Base-by-base conservation (phyloP, 2,113 vertebrate genomes). In the Pedionomus torquatus region DNA sequence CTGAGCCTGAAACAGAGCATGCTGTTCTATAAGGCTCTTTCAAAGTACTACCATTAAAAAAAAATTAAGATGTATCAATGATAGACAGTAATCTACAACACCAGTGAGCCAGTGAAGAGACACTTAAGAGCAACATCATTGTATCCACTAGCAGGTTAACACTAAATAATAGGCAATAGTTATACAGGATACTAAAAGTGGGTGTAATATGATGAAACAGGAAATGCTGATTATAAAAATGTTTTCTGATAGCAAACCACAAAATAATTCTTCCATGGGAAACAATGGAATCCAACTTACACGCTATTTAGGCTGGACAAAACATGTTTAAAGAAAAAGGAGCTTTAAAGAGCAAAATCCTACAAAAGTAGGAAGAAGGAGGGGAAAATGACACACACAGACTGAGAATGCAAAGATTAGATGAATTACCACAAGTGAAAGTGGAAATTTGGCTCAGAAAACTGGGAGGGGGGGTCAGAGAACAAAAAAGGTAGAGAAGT, bases 1-100 rank as follows among this genome's bases (percentile, higher is more conserved):
- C 76, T 64, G 48, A 87, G 46, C 41, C 71, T 55, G 39, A 94
- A 92, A 93, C 43, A 92, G 18, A 92, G 26, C 51, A 43, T 81
- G 51, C 21, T 88, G 24, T 66, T 90, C 68, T 48, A 79, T 61
- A 92, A 71, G 20, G 31, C 39, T 69, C 65, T 94, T 89, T 87
- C 61, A 89, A 84, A 88, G 57, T 70, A 52, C 21, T 57, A 87
- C 25, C 44, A 81, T 82, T 86, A 26, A 58, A 93, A 93, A 64
- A 83, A 88, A 66, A 61, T 30, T 72, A 76, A 82, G 52, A 60
- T 55, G 5, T 26, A 81, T 90, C 77, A 92, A 89, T 60, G 65
- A 83, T 58, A 90, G 49, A 46, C 1, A 0, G 15, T 31, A 66
- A 81, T 81, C 77, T 70, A 43, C 37, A 92, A 17, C 37, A 89